Evolutionary conservation across 2,888 invertebrate genomes (phyloP), one percentile per base, ranked within the genome.

Genomic region (Lasioglossum pauxillum): DNA sequence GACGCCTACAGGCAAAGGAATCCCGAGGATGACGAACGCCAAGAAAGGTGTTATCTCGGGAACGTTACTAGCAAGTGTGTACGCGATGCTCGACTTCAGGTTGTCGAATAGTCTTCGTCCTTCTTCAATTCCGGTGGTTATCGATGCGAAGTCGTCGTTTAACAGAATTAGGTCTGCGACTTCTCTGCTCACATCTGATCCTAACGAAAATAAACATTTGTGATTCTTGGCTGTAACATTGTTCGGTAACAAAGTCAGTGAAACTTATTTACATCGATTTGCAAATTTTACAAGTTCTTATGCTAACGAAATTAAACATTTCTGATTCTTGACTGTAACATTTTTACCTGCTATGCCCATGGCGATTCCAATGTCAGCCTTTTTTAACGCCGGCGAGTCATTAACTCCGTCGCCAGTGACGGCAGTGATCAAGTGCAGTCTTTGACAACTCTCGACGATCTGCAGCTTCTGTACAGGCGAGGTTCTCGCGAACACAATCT

Each of bases 401-500:
- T 99, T 99, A 90, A 99, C 99, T 98, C 99, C 99, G 96, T 99
- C 99, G 96, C 99, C 99, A 95, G 99, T 99, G 64, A 89, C 83
- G 5, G 86, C 85, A 12, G 87, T 88, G 14, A 89, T 89, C 60
- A 89, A 31, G 75, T 89, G 79, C 78, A 96, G 96, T 74, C 97
- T 96, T 94, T 98, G 98, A 93, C 98, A 98, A 67, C 98, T 98
- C 95, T 98, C 98, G 5, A 97, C 97, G 88, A 97, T 97, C 83
- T 96, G 96, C 53, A 97, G 95, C 91, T 97, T 97, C 92, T 97
- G 97, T 16, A 97, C 97, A 0, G 97, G 97, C 31, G 97, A 97
- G 0, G 97, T 97, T 77, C 97, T 95, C 0, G 98, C 97, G 93
- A 98, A 98, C 1, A 98, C 97, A 31, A 98, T 97, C 95, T 98